phyloP scores from a whole-genome alignment of 1,140 invertebrate genomes.

The Drosophila truncata region DNA sequence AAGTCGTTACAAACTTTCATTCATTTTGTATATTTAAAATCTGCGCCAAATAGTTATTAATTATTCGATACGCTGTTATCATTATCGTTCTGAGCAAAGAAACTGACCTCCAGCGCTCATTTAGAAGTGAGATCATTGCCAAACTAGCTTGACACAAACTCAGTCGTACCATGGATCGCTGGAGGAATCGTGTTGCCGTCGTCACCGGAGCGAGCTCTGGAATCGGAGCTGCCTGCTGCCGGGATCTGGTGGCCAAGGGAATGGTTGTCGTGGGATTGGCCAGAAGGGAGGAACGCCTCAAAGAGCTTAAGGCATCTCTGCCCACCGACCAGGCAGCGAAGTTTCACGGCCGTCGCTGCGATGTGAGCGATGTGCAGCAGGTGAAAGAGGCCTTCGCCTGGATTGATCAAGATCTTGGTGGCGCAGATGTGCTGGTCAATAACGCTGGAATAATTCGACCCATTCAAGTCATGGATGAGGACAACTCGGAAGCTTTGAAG shows the following conservation, averaged over 20 bases:
- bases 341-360: conserved; percentile 86
- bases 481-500: conserved; percentile 52
- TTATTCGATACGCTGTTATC: background rate
- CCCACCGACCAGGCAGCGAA: conserved; percentile 42
- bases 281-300: conserved; percentile 86
- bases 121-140: background rate
- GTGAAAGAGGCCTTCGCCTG: conserved; percentile 88
- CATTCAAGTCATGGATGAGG: conserved; percentile 57
- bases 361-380: conserved; percentile 88
- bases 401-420: conserved; percentile 87
- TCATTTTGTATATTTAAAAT: conserved; percentile 4
- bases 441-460: conserved; percentile 87
- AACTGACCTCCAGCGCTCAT: background rate
- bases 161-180: conserved; percentile 64
- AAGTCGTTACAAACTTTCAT: background rate
- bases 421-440: conserved; percentile 89
- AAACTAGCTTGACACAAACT: too few relatives aligned
- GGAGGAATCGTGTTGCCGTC: conserved; percentile 69
- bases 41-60: conserved; percentile 4
- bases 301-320: conserved; percentile 47
- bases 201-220: conserved; percentile 86
- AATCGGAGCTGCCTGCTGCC: conserved; percentile 86
- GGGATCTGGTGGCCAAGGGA: conserved; percentile 85
- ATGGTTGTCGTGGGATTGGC: conserved; percentile 90
- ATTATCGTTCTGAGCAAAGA: background rate